phyloP scores from a whole-genome alignment of 1,140 invertebrate species.

The Philopotamus ludificatus region DNA sequence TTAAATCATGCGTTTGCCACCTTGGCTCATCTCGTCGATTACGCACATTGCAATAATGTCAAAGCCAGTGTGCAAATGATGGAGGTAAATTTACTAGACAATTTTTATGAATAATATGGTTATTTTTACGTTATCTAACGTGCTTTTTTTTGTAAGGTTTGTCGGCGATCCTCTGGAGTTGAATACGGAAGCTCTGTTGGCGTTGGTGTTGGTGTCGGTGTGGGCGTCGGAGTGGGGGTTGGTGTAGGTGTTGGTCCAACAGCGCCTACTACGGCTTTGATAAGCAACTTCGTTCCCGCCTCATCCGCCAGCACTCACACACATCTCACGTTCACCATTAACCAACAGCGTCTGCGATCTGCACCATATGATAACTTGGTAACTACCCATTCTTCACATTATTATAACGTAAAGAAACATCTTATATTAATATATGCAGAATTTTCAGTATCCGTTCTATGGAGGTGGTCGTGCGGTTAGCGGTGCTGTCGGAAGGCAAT shows the following conservation, averaged over 20 bases:
- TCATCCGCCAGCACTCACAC: conserved; percentile 45
- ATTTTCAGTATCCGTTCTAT: conserved; percentile 82
- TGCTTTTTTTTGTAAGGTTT: conserved; percentile 45
- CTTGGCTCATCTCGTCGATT: conserved; percentile 90
- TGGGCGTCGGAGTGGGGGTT: conserved; percentile 35
- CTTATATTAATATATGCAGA: neutral
- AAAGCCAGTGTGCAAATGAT: conserved; percentile 95
- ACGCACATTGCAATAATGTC: conserved; percentile 94
- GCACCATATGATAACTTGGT: conserved; percentile 55
- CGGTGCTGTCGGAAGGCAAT: conserved; percentile 61
- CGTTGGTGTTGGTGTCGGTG: conserved; percentile 35
- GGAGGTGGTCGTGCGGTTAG: conserved; percentile 71
- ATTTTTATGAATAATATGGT: too few relatives aligned
- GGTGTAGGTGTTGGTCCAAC: conserved; percentile 48
- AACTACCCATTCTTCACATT: neutral
- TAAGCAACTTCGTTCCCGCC: conserved; percentile 39
- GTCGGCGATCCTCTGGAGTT: conserved; percentile 47
- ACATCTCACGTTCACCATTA: conserved; percentile 54
- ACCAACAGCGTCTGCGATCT: conserved; percentile 51
- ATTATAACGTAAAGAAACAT: neutral
- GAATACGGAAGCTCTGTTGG: conserved; percentile 45
- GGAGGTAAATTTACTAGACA: conserved; percentile 74
- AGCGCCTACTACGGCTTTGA: conserved; percentile 46
- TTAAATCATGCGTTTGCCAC: conserved; percentile 94
- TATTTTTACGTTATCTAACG: too few relatives aligned